A percentile compares a stretch with the other conserved stretches of the same genome.
These are phyloP conservation scores for Urophycis tenuis DNA, from an alignment of 2,797 vertebrate species.

Conservation along the genomic window DNA sequence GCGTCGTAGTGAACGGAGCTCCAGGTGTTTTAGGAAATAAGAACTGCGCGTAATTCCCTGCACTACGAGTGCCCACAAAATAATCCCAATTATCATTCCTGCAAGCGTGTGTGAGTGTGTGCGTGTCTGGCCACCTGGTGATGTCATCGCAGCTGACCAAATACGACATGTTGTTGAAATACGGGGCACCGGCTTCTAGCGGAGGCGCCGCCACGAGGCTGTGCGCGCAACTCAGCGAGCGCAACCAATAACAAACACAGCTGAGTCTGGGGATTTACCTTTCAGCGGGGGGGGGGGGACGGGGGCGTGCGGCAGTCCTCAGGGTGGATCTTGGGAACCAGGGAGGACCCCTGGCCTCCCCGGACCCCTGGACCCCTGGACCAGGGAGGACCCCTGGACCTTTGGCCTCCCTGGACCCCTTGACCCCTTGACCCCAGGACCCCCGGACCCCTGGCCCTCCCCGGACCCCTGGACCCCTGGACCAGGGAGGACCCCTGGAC, in stretches of 20 bases:
- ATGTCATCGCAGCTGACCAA: slow-evolving; percentile 70
- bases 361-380: slow-evolving; percentile 48
- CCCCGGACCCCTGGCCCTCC: too few relatives aligned
- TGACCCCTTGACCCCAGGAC: too few relatives aligned
- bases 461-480: too few relatives aligned
- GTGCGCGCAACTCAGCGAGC: slow-evolving; percentile 46
- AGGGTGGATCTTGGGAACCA: slow-evolving; percentile 65
- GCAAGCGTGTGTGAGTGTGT: slow-evolving; percentile 45
- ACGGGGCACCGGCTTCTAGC: slow-evolving; percentile 55
- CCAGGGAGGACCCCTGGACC: too few relatives aligned
- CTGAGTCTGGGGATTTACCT: slow-evolving; percentile 70
- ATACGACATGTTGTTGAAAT: slow-evolving; percentile 66
- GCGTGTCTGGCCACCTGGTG: slow-evolving; percentile 52
- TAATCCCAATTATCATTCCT: slow-evolving; percentile 63
- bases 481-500: too few relatives aligned
- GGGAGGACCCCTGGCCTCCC: slow-evolving; percentile 52
- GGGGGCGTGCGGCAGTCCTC: slow-evolving; percentile 50
- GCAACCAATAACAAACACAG: slow-evolving; percentile 72
- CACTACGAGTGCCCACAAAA: slow-evolving; percentile 43
- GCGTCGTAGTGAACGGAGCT: slow-evolving; percentile 34
- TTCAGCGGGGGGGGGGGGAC: slow-evolving; percentile 65
- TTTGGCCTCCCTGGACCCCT: too few relatives aligned
- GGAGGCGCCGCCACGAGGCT: slow-evolving; percentile 57
- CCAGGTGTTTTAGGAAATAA: slow-evolving; percentile 38
- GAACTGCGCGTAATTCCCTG: slow-evolving; percentile 35